Conservation (phyloP, 2,888 invertebrate species). For the Plagodis dolabraria region DNA sequence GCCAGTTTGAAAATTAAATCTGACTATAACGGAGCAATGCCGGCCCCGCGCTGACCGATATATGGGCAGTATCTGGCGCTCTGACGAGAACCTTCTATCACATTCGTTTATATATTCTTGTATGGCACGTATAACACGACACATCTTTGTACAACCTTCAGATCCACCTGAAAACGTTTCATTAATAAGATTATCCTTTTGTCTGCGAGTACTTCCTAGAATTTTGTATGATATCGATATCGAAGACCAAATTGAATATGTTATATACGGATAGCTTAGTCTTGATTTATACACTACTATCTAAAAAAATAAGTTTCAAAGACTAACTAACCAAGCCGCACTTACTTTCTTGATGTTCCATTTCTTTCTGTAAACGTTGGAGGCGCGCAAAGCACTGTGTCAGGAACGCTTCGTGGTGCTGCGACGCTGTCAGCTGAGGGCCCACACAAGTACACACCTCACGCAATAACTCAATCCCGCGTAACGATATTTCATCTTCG, state of each 20-base stretch:
- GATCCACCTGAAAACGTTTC: slow-evolving; percentile 62
- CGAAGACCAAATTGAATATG: too few relatives aligned
- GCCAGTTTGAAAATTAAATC: slow-evolving; percentile 91
- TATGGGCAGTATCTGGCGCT: slow-evolving; percentile 94
- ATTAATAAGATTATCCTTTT: not conserved
- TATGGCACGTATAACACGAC: slow-evolving; percentile 96
- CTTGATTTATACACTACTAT: not conserved
- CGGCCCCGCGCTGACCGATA: slow-evolving; percentile 96
- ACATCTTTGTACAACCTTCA: slow-evolving; percentile 88
- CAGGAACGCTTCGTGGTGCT: slow-evolving; percentile 96
- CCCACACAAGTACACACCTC: slow-evolving; percentile 98
- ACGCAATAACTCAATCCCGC: slow-evolving; percentile 95
- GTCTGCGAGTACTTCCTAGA: too few relatives aligned
- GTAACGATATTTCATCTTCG: slow-evolving; percentile 95
- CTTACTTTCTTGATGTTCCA: slow-evolving; percentile 80
- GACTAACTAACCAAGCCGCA: not conserved
- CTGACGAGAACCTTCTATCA: slow-evolving; percentile 94
- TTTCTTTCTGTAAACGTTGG: slow-evolving; percentile 93
- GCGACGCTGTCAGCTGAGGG: slow-evolving; percentile 91
- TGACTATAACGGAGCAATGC: slow-evolving; percentile 93
- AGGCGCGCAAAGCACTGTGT: slow-evolving; percentile 96
- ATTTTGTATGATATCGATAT: too few relatives aligned
- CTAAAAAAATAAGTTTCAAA: not conserved
- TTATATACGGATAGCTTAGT: too few relatives aligned
- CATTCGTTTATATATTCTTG: slow-evolving; percentile 98